Evolutionary conservation across 2,888 invertebrate genomes (phyloP).

Genomic region (Dioctria linearis): DNA sequence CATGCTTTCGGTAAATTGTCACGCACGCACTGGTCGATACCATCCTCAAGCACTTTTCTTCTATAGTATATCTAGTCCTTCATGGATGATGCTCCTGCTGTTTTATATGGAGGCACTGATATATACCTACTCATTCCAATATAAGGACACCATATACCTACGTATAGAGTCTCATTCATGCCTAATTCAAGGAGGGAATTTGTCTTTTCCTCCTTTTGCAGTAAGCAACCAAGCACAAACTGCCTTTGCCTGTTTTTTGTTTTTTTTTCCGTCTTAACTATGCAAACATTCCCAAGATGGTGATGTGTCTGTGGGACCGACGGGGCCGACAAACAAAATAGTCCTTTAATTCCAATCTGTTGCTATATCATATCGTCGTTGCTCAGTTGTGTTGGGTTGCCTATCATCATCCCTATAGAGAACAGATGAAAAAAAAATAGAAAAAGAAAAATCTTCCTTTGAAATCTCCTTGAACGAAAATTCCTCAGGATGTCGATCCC

Average conservation of each 20-base stretch:
- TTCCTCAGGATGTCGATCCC: constrained; percentile 9
- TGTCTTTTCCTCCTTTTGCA: background rate
- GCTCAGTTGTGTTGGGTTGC: background rate
- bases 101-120: no score
- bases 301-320: background rate
- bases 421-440: no score
- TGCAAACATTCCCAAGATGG: constrained; percentile 7
- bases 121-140: no score
- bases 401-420: background rate
- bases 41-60: background rate
- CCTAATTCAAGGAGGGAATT: background rate
- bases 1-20: constrained; percentile 38
- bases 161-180: background rate
- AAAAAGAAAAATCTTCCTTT: background rate
- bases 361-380: background rate
- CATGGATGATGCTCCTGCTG: no score
- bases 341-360: constrained; percentile 9
- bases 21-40: constrained; percentile 6
- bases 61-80: no score
- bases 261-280: background rate
- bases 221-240: background rate
- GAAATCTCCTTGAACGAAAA: background rate
- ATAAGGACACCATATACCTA: no score
- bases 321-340: background rate
- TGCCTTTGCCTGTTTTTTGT: background rate